Base-by-base conservation (phyloP, 2,113 vertebrate genomes). In the Oncorhynchus tshawytscha region DNA sequence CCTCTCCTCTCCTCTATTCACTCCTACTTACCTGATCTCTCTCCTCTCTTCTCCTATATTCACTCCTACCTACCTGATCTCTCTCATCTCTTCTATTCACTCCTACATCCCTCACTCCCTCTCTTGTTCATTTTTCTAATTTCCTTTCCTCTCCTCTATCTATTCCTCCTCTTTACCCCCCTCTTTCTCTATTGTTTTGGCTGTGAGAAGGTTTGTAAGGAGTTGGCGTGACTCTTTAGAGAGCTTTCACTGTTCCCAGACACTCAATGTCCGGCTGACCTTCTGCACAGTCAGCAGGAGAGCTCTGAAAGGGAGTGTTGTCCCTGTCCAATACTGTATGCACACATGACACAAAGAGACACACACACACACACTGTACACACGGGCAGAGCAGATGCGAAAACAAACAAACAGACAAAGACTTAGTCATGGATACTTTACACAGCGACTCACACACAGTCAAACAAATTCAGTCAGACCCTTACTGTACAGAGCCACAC, bases 261-360 rank as follows among this genome's bases (percentile, higher is more conserved):
- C 66, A 77, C 68, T 88, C 81, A 73, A 79, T 87, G 88, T 87
- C 83, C 87, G 78, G 69, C 80, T 83, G 79, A 90, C 85, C 88
- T 85, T 88, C 78, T 85, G 80, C 85, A 84, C 72, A 88, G 84
- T 87, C 87, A 89, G 83, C 81, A 86, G 76, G 80, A 67, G 31
- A 79, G 73, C 66, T n/a, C 51, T 73, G 29, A 81, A 65, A 82
- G 27, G 9, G 27, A 71, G 65, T 31, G 51, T 51, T 54, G 24
- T 60, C 71, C 68, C 12, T 49, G 68, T 49, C 3, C 22, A 24
- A 67, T 54, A 54, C 51, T 39, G 13, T 13, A 22, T 13, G 1
- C 31, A 48, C 39, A 31, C 20, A 2, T 6, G 22, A 66, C 59
- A 18, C 24, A 45, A 34, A 34, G 31, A 34, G 5, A 67, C 71